These are phyloP conservation scores for Deroptyus accipitrinus DNA, from an alignment of 2,113 vertebrate species.

Conservation along the genomic window DNA sequence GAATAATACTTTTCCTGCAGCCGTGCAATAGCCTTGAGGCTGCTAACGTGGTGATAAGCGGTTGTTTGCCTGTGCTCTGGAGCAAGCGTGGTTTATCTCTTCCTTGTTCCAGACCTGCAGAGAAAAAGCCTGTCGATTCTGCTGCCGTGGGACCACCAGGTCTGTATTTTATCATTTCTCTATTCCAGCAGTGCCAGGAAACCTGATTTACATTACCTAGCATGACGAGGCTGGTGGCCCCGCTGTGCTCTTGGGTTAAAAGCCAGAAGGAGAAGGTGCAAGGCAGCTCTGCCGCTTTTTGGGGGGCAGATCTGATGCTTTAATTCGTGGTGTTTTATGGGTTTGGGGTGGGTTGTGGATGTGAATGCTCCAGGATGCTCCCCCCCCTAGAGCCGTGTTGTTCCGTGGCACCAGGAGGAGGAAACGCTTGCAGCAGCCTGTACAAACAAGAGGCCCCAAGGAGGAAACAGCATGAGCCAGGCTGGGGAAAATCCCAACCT, in stretches of 20 bases:
- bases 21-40: neutral
- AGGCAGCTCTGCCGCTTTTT: neutral
- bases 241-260: accelerated
- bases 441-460: neutral
- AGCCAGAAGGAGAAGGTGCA: neutral
- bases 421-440: neutral
- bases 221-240: accelerated
- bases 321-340: accelerated
- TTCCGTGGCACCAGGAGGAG: neutral
- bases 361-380: neutral
- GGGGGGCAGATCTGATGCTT: accelerated
- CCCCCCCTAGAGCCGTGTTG: accelerated
- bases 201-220: neutral
- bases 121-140: neutral
- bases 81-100: conserved; percentile 33
- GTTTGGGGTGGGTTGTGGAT: neutral
- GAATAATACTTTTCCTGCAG: neutral
- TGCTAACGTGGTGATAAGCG: neutral
- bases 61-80: conserved; percentile 5
- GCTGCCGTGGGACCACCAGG: neutral
- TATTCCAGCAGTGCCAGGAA: neutral
- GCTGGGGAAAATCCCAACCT: conserved; percentile 9
- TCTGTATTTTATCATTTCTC: conserved; percentile 3
- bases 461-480: neutral
- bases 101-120: conserved; percentile 24